Percentiles rank a stretch among this genome's conserved stretches.
Evolutionary conservation across 2,113 vertebrate species (phyloP).

Genomic region (Equus quagga): DNA sequence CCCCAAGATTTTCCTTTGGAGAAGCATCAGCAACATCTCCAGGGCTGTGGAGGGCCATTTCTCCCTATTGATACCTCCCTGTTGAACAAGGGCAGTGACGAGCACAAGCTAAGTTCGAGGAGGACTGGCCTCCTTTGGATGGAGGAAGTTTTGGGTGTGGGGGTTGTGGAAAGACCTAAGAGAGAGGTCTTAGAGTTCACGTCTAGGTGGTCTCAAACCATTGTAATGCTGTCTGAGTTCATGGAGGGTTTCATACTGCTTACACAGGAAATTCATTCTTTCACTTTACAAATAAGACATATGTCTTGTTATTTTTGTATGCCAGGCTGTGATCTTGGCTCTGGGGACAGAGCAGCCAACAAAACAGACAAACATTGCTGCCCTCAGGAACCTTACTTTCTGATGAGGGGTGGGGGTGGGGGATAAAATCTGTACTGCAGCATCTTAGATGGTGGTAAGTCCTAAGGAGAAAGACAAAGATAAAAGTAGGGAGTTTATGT

Average conservation of each 20-base stretch:
- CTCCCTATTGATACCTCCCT: neutral
- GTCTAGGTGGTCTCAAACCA: neutral
- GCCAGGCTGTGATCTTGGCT: neutral
- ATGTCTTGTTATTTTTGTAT: neutral
- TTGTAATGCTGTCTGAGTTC: neutral
- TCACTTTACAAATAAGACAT: slow-evolving; percentile 26
- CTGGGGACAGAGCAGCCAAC: neutral
- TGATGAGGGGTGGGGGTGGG: neutral
- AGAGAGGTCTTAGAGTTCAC: neutral
- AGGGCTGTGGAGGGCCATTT: neutral
- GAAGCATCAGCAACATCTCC: neutral
- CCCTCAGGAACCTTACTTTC: neutral
- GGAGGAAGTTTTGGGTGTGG: neutral
- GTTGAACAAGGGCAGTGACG: neutral
- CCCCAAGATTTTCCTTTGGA: slow-evolving; percentile 38
- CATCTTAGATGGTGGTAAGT: neutral
- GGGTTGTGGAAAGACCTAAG: neutral
- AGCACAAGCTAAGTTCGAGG: neutral
- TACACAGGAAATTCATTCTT: neutral
- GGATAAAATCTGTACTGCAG: too few relatives aligned
- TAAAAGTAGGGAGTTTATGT: neutral
- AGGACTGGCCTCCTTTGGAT: neutral
- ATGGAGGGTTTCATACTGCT: neutral
- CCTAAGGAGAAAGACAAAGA: neutral
- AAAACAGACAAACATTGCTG: slow-evolving; percentile 1